Base-by-base conservation (phyloP, 2,797 vertebrate species). In the Alosa sapidissima region DNA sequence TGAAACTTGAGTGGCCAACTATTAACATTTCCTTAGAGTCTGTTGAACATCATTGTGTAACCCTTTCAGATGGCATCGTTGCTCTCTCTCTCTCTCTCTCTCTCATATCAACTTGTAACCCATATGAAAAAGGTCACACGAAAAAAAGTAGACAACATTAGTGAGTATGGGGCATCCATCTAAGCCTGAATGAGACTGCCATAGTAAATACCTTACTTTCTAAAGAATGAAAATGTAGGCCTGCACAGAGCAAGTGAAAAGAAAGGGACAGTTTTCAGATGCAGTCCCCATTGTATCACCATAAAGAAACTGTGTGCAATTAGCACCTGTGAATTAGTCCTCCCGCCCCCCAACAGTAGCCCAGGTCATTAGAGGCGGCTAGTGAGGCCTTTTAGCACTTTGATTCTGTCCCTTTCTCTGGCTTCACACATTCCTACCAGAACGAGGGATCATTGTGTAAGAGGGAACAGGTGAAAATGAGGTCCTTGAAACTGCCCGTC, bases 1-100 rank as follows among this genome's bases (percentile, higher is more conserved):
- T 84, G 81, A 84, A 89, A 85, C 85, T 83, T 78, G 72, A 78
- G 72, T 78, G 72, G 16, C 36, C 72, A 78, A 7, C 41, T 36
- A 19, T 21, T 78, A 78, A 78, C 72, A 78, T 78, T 47, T 78
- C 72, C 41, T 78, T 28, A 28, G 72, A 13, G 72, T 47, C 72
- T 47, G 41, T 72, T 28, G 6, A 47, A 78, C 72, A 78, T 78
- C 36, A 78, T 2, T 47, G 41, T 45, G 11, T 7, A 45, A 21
- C 41, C 14, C 16, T 78, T 5, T 47, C 36, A 45, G 41, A 41
- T 41, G 4, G 2, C 41, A 41, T 41, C 41, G 41, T 41, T 41
- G 41, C 41, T 41, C 41, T 41, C 0, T 41, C 41, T 41, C 41
- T 41, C 41, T 41, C 41, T 41, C 41, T 41, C 41, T 41, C 41